Evolutionary conservation across 2,113 vertebrate species (phyloP).

Genomic region (Brachyhypopomus occidentalis): DNA sequence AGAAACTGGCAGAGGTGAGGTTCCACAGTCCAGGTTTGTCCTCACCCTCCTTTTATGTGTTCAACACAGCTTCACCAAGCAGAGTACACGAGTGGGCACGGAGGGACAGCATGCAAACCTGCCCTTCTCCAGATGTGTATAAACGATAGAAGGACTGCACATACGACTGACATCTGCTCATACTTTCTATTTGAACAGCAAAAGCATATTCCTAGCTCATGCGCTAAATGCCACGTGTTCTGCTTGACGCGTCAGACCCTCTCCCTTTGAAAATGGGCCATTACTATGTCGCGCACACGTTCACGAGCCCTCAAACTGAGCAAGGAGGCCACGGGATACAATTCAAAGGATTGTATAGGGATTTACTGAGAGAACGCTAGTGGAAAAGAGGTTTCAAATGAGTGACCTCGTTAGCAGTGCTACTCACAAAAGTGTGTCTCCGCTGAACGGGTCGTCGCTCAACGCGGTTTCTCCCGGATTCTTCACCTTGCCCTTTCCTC

Average conservation of each 20-base stretch:
- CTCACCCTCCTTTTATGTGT: neutral
- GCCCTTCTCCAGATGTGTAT: neutral
- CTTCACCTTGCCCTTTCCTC: slow-evolving; percentile 64
- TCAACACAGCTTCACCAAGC: no score
- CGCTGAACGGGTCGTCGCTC: slow-evolving; percentile 55
- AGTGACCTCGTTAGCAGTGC: neutral
- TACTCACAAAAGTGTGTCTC: slow-evolving; percentile 51
- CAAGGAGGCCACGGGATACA: neutral
- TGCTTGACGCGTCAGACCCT: neutral
- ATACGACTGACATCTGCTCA: neutral
- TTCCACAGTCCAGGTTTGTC: neutral
- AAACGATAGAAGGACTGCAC: neutral
- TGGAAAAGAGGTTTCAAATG: no score
- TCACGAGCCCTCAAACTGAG: neutral
- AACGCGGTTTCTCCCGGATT: slow-evolving; percentile 63
- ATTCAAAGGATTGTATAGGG: neutral
- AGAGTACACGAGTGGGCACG: no score
- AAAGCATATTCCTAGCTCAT: neutral
- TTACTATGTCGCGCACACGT: neutral
- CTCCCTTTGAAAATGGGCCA: neutral
- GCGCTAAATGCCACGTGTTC: neutral
- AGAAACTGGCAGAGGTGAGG: neutral
- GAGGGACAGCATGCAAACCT: neutral
- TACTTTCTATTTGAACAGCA: neutral
- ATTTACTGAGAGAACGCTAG: neutral